Evolutionary conservation across 2,888 invertebrate species (phyloP).

Genomic region (Theretra japonica): DNA sequence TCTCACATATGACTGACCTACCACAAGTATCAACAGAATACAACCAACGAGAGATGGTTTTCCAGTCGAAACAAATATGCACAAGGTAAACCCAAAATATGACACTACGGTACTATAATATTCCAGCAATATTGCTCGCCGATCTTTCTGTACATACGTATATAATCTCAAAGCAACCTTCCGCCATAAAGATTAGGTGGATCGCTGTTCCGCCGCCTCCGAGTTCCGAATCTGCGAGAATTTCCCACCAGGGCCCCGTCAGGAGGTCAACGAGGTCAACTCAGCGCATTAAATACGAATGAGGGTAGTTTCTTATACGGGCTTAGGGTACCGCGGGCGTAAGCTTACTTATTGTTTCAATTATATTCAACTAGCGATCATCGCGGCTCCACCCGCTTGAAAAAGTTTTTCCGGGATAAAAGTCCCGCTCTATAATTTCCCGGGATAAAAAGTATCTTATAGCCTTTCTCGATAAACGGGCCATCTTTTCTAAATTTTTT

Average conservation of each 20-base stretch:
- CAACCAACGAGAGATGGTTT: no score
- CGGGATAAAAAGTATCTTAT: no score
- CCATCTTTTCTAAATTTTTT: no score
- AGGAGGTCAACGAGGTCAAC: constrained; percentile 22
- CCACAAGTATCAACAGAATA: no score
- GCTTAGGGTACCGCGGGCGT: constrained; percentile 11
- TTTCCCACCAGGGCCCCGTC: constrained; percentile 1
- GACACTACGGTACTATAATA: neutral
- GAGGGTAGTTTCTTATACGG: constrained; percentile 10
- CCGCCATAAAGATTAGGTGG: constrained; percentile 25
- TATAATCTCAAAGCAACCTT: neutral
- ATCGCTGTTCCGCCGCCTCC: neutral
- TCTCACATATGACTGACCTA: no score
- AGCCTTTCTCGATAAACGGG: no score
- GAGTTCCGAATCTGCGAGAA: neutral
- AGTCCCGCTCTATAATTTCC: no score
- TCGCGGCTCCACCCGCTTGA: no score
- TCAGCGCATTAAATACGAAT: constrained; percentile 17
- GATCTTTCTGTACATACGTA: neutral
- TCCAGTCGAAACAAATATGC: no score
- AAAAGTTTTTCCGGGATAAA: no score
- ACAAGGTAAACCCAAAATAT: no score
- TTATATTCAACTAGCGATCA: no score
- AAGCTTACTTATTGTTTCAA: neutral
- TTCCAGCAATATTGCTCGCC: neutral